Evolutionary conservation across 2,888 invertebrate species (phyloP), one percentile per base, ranked within the genome.

Genomic region (Anthophora plumipes): DNA sequence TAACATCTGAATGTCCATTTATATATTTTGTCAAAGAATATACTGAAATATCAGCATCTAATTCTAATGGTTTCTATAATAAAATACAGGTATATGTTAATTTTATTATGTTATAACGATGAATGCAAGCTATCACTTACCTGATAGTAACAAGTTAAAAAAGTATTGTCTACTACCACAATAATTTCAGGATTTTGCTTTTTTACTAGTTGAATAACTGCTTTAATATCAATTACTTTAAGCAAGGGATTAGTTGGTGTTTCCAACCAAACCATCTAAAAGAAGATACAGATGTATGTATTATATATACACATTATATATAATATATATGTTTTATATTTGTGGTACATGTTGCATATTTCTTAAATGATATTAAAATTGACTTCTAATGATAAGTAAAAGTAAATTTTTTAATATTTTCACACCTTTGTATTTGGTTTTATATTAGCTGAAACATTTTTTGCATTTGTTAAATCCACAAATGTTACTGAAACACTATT

Each of bases 21-120:
- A 99, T 97, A 92, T 99, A 99, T 94, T 99, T 99, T 0, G 99
- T 98, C 71, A 99, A 91, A 0, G 99, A 99, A 94, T 99, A 98
- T 88, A 98, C 94, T 1, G 96, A 97, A 71, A 99, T 94, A 93
- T 99, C 99, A 1, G 98, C 99, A 0, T 99, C 99, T 48, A 98
- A 94, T 37, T 96, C 96, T 71, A 99, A 93, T 0, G 99, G 99
- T 77, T 96, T 95, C 96, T 99, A 57, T 14, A 64, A 63, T 9
- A 69, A 17, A 75, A 66, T n/a, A 48, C 0, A 52, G 22, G 17
- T 14, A 17, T 12, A 14, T 12, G 8, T n/a, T 46, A n/a, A 46
- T 22, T 48, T 69, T 39, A 66, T 70, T 52, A 46, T 6, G 11
- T 39, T 12, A 55, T 37, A 67, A 11, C 4, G 6, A 14, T 11